Base-by-base conservation (phyloP, 2,113 vertebrate genomes). In the Hydropotes inermis region DNA sequence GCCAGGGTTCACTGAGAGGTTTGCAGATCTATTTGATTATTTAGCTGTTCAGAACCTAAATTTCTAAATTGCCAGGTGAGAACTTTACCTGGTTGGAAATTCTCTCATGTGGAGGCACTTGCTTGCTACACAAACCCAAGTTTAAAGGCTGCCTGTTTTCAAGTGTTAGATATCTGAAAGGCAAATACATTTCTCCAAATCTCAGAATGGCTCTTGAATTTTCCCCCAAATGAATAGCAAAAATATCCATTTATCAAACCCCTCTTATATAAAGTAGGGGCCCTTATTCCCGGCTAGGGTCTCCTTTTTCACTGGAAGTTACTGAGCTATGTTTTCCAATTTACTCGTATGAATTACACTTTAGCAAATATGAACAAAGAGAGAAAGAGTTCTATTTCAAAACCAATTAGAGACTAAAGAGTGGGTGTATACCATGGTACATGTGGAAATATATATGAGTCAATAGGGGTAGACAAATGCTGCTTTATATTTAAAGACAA, bases 1-100 rank as follows among this genome's bases (percentile, higher is more conserved):
- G 91, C 50, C 81, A 81, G 93, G 96, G 97, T 98, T 98, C 98
- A 98, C 84, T 11, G 89, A 97, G 81, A 98, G 98, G 98, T 97
- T 98, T 92, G 84, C 97, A 98, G 95, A 95, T 97, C 91, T 95
- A 76, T 96, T 97, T 97, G 97, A 98, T 97, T 97, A 93, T 87
- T 97, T 94, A 92, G 95, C 64, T 96, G 79, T 67, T 96, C 97
- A 94, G 93, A 94, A 64, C 52, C 19, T 28, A 89, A 67, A 86
- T 97, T 97, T 97, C 91, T 76, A 95, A 95, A 82, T 64, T 96
- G 64, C 54, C 97, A 97, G 95, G 98, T 98, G 95, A 98, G 79
- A 97, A 92, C 25, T 97, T 91, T 17, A 93, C 94, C 92, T 97
- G 91, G 54, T 58, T 95, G 87, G 87, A 58, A 79, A 84, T 43